Percentiles rank a stretch among this genome's conserved stretches.
Evolutionary conservation across 2,888 invertebrate species (phyloP).

Genomic region (Amblyteles armatorius): DNA sequence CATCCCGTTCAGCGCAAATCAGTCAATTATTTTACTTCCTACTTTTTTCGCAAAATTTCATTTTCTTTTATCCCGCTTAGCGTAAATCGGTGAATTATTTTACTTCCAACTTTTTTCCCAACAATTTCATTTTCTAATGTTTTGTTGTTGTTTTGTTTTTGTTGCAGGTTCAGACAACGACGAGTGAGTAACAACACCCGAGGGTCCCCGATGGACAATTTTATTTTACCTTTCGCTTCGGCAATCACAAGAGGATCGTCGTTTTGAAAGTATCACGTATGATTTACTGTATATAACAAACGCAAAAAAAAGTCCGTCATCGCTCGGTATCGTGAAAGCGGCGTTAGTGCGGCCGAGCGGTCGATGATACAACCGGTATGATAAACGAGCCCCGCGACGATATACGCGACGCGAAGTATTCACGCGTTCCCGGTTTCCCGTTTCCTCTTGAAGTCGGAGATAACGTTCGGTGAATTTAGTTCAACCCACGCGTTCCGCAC

Average conservation of each 20-base stretch:
- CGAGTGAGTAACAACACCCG: background rate
- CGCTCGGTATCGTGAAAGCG: background rate
- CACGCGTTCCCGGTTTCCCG: conserved; percentile 40
- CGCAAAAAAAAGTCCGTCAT: background rate
- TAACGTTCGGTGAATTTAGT: conserved; percentile 50
- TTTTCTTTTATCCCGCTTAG: background rate
- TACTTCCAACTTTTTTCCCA: background rate
- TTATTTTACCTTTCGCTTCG: background rate
- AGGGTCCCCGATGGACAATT: background rate
- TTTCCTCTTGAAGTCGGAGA: conserved; percentile 41
- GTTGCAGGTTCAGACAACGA: background rate
- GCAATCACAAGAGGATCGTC: background rate
- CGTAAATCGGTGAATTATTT: no score
- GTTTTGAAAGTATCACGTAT: background rate
- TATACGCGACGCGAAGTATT: background rate
- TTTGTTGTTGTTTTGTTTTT: background rate
- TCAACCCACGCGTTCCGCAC: conserved; percentile 36
- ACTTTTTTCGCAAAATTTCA: background rate
- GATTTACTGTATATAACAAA: background rate
- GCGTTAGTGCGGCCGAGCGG: background rate
- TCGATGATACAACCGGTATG: conserved; percentile 10
- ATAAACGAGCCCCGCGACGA: conserved; percentile 8
- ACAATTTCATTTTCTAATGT: background rate
- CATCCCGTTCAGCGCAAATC: no score
- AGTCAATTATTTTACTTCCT: background rate